These are phyloP conservation scores for Falco columbarius DNA, from an alignment of 2,797 vertebrate genomes.

Conservation along the genomic window DNA sequence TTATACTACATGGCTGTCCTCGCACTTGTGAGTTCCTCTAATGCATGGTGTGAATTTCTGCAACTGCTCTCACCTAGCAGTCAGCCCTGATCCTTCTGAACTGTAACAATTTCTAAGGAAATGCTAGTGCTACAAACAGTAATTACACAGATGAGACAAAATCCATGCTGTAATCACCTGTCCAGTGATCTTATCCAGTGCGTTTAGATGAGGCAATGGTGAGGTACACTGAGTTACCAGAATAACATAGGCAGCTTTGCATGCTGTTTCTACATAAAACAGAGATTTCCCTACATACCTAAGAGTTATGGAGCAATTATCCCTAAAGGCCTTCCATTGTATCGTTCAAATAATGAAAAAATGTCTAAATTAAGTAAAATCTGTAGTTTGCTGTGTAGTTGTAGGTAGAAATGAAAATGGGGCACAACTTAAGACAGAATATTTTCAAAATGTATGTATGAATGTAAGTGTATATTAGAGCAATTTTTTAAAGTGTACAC, in stretches of 20 bases:
- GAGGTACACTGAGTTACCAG: background rate
- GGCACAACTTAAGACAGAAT: background rate
- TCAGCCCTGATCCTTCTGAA: background rate
- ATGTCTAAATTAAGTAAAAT: background rate
- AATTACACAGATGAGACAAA: slow-evolving; percentile 16
- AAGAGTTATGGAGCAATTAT: background rate
- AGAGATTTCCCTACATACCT: background rate
- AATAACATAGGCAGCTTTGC: background rate
- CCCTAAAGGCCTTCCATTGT: background rate
- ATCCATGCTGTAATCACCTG: background rate
- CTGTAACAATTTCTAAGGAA: background rate
- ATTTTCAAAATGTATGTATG: background rate
- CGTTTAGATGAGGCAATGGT: background rate
- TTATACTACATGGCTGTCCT: background rate
- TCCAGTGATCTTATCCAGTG: background rate
- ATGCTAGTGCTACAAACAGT: background rate
- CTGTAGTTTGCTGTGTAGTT: background rate
- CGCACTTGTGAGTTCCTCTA: background rate
- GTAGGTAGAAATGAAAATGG: background rate
- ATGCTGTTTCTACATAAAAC: slow-evolving; percentile 7
- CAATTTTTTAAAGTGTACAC: slow-evolving; percentile 3
- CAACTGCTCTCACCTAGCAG: background rate
- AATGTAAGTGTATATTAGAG: background rate
- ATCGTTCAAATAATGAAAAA: background rate
- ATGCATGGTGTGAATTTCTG: background rate